These are phyloP conservation scores for Ceratina japonica DNA, from an alignment of 1,140 invertebrate genomes.

Conservation along the genomic window DNA sequence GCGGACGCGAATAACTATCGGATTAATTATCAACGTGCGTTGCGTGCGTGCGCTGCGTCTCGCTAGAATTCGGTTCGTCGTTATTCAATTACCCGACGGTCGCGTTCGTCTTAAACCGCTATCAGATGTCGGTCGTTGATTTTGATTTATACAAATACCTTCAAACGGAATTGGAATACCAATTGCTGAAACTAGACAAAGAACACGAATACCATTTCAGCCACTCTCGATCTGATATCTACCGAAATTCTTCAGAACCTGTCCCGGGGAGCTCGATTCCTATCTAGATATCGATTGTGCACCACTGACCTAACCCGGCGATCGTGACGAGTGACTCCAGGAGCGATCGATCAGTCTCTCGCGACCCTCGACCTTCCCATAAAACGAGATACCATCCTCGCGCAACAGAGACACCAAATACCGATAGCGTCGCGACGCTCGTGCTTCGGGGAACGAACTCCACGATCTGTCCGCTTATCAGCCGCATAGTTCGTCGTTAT, in stretches of 20 bases:
- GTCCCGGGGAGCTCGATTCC: too few species aligned
- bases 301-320: conserved; percentile 38
- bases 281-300: neutral
- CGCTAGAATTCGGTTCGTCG: neutral
- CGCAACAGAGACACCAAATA: conserved; percentile 22
- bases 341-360: conserved; percentile 47
- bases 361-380: conserved; percentile 44
- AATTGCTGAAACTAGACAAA: too few species aligned
- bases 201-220: too few species aligned
- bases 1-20: conserved; percentile 20
- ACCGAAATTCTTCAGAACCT: neutral
- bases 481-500: conserved; percentile 38
- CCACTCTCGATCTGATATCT: too few species aligned
- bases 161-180: too few species aligned
- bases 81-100: neutral
- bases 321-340: conserved; percentile 43
- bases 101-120: too few species aligned
- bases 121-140: too few species aligned
- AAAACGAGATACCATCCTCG: conserved; percentile 12
- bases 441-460: too few species aligned
- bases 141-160: too few species aligned
- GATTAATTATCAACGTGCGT: conserved; percentile 26
- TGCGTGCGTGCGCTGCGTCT: neutral
- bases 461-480: conserved; percentile 18
- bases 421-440: neutral